phyloP scores from a whole-genome alignment of 2,113 vertebrate genomes.

The Gallinago paraguaiae region DNA sequence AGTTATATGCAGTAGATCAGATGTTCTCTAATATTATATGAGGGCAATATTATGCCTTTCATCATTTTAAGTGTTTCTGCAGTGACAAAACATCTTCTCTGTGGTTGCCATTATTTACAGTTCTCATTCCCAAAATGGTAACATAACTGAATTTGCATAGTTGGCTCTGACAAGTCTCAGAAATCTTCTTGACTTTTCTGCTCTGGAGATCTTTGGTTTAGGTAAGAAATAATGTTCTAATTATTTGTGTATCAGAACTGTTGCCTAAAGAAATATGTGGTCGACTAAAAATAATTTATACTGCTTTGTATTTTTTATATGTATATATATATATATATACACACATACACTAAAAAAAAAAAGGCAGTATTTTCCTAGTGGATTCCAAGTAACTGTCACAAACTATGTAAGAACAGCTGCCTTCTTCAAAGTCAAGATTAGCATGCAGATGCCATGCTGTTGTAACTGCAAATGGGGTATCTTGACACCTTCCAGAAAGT shows the following conservation, averaged over 20 bases:
- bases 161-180: background rate
- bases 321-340: background rate
- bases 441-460: background rate
- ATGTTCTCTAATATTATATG: background rate
- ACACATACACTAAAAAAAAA: background rate
- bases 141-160: background rate
- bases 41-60: background rate
- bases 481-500: background rate
- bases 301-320: background rate
- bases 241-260: background rate
- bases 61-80: background rate
- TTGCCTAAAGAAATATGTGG: background rate
- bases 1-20: background rate
- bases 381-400: background rate
- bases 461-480: background rate
- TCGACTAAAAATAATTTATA: background rate
- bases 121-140: conserved; percentile 12
- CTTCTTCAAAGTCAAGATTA: background rate
- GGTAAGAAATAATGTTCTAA: background rate
- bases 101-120: conserved; percentile 14
- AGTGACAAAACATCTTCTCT: conserved; percentile 17
- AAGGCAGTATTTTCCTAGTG: background rate
- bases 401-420: background rate
- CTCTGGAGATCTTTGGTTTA: background rate
- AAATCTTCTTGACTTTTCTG: background rate